phyloP scores from a whole-genome alignment of 1,140 invertebrate species.

The Belonocnema kinseyi region DNA sequence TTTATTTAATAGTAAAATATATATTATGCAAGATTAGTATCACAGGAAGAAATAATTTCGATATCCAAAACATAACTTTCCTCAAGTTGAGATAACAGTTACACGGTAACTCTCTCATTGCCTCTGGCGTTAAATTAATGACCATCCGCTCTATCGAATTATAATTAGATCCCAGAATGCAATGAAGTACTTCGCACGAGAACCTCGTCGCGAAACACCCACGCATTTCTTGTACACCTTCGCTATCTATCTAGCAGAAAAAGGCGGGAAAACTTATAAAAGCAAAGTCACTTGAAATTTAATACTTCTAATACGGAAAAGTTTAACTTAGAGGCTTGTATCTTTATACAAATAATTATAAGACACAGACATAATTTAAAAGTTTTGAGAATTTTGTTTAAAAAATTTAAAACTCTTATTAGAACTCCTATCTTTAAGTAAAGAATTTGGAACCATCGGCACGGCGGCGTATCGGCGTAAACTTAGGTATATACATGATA shows the following conservation, averaged over 20 bases:
- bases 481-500: too few species aligned
- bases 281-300: not conserved
- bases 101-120: conserved; percentile 19
- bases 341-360: too few species aligned
- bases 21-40: not conserved
- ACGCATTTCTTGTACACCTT: conserved; percentile 11
- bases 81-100: conserved; percentile 13
- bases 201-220: conserved; percentile 10
- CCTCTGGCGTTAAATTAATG: conserved; percentile 1
- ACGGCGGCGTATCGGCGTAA: too few species aligned
- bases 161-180: conserved; percentile 22
- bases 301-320: not conserved
- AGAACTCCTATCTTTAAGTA: too few species aligned
- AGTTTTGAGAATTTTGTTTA: too few species aligned
- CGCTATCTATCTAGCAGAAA: not conserved
- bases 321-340: too few species aligned
- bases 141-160: conserved; percentile 17
- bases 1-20: not conserved
- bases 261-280: not conserved
- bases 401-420: too few species aligned
- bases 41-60: not conserved
- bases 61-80: not conserved
- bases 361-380: too few species aligned
- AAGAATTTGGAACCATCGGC: too few species aligned
- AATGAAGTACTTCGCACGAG: conserved; percentile 12